Evolutionary conservation across 64 coral and sea anemone genomes (phyloP).

Genomic region (Montipora efflorescens): DNA sequence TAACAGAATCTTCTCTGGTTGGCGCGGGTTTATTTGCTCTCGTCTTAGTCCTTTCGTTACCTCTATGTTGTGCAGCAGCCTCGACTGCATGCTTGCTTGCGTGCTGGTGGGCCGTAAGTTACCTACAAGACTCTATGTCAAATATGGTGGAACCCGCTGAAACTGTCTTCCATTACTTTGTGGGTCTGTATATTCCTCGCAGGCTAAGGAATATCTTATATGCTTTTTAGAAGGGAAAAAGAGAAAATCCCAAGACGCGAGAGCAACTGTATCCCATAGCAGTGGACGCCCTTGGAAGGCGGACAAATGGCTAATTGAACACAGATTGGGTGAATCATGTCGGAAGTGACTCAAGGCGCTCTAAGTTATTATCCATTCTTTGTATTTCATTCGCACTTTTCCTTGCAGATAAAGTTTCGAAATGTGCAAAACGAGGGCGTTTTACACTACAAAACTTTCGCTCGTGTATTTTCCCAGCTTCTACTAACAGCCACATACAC

Average conservation of each 20-base stretch:
- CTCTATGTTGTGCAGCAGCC: constrained; percentile 40
- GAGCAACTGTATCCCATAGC: no score
- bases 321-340: no score
- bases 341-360: no score
- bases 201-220: constrained; percentile 4
- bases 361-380: no score
- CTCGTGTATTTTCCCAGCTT: no score
- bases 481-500: background rate
- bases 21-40: constrained; percentile 35
- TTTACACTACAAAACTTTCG: no score
- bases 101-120: constrained; percentile 36
- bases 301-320: no score
- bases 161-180: constrained; percentile 30
- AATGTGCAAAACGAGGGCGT: background rate
- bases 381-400: background rate
- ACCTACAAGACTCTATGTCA: constrained; percentile 22
- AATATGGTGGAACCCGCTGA: constrained; percentile 40
- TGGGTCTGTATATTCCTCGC: constrained; percentile 36
- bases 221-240: background rate
- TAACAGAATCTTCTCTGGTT: background rate
- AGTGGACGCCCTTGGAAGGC: no score
- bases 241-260: background rate
- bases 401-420: background rate
- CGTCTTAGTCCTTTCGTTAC: constrained; percentile 10
- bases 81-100: constrained; percentile 30